Evolutionary conservation across 2,888 invertebrate genomes (phyloP).

Genomic region (Chalcis sispes): DNA sequence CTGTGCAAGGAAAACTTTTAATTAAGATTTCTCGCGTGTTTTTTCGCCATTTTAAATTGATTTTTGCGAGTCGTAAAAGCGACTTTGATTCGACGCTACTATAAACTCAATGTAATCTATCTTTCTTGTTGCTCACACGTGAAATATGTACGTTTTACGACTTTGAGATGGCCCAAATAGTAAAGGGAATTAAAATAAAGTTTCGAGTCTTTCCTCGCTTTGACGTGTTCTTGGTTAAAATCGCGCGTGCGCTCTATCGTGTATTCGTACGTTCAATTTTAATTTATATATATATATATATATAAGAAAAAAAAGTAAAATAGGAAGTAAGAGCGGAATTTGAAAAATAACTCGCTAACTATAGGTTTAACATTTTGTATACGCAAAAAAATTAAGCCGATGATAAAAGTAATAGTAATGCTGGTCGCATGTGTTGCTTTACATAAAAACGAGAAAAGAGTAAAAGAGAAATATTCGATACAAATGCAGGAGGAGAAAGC

Average conservation of each 20-base stretch:
- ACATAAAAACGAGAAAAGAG: not conserved
- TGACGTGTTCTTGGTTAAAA: not conserved
- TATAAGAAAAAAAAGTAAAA: no score
- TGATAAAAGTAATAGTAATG: slow-evolving; percentile 36
- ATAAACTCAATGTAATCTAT: not conserved
- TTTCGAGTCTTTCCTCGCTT: not conserved
- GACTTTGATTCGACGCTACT: not conserved
- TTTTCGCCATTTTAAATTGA: slow-evolving; percentile 3
- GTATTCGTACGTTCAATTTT: slow-evolving; percentile 4
- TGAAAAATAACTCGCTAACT: slow-evolving; percentile 36
- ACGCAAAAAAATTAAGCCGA: slow-evolving; percentile 2
- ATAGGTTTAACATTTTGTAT: slow-evolving; percentile 4
- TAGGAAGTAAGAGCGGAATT: slow-evolving; percentile 1
- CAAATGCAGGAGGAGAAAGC: not conserved
- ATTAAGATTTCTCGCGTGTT: slow-evolving; percentile 13
- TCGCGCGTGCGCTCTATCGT: not conserved
- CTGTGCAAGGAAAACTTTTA: slow-evolving; percentile 5
- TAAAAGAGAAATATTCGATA: not conserved
- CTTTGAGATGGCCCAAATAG: not conserved
- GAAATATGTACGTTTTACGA: not conserved
- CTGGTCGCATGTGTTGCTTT: not conserved
- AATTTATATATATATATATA: slow-evolving; percentile 13
- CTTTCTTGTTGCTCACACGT: not conserved
- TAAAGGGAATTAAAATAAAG: slow-evolving; percentile 1
- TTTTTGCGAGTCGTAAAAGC: slow-evolving; percentile 5